These are phyloP conservation scores for Podabrus alpinus DNA, from an alignment of 2,888 invertebrate genomes.

Conservation along the genomic window DNA sequence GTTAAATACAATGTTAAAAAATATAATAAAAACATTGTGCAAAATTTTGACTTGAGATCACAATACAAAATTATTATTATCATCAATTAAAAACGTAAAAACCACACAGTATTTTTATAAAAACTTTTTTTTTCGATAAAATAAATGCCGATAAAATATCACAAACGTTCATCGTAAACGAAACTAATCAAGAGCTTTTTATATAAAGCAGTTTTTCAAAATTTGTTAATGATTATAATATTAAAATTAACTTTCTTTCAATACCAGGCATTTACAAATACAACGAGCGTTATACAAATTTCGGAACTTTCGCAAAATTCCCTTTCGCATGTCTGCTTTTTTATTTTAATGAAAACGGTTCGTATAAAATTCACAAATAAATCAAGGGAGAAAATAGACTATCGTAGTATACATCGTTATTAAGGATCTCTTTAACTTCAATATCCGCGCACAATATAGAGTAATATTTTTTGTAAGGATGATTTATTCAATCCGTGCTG, in stretches of 20 bases:
- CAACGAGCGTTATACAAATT: slow-evolving; percentile 9
- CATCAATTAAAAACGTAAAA: slow-evolving; percentile 21
- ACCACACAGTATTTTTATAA: slow-evolving; percentile 18
- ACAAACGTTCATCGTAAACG: slow-evolving; percentile 32
- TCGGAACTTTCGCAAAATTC: background rate
- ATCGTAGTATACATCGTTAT: slow-evolving; percentile 22
- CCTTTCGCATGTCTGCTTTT: background rate
- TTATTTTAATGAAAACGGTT: slow-evolving; percentile 13
- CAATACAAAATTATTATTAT: slow-evolving; percentile 30
- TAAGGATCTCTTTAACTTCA: background rate
- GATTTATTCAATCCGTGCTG: too few species aligned
- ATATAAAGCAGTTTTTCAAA: slow-evolving; percentile 13
- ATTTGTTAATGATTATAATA: slow-evolving; percentile 15
- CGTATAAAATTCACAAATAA: slow-evolving; percentile 24
- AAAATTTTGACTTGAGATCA: slow-evolving; percentile 34
- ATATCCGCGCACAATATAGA: background rate
- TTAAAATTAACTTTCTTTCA: background rate
- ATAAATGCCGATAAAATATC: slow-evolving; percentile 39
- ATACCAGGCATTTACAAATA: slow-evolving; percentile 3
- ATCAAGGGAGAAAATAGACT: slow-evolving; percentile 14
- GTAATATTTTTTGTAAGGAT: too few species aligned
- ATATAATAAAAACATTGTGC: slow-evolving; percentile 34
- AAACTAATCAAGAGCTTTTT: slow-evolving; percentile 19
- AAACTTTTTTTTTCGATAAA: slow-evolving; percentile 20
- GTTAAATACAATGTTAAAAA: slow-evolving; percentile 29